These are phyloP conservation scores for Diabrotica balteata DNA, from an alignment of 2,888 invertebrate species.

Conservation along the genomic window DNA sequence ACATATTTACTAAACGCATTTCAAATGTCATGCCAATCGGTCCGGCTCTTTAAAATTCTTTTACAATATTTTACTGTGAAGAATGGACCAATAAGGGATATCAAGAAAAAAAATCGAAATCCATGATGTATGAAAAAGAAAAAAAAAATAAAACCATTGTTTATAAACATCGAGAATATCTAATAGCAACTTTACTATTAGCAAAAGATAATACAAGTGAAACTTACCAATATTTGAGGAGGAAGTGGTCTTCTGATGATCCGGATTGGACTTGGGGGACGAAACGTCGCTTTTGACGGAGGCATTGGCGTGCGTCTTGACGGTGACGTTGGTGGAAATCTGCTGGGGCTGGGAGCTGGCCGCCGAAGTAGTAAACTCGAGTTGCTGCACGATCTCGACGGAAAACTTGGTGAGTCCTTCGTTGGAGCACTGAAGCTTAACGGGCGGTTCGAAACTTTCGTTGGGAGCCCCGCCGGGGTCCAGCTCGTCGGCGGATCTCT, in stretches of 20 bases:
- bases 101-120: too few relatives aligned
- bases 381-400: slow-evolving; percentile 90
- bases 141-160: too few relatives aligned
- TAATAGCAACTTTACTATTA: too few relatives aligned
- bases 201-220: not conserved
- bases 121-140: too few relatives aligned
- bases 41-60: too few relatives aligned
- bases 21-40: too few relatives aligned
- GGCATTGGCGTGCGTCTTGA: slow-evolving; percentile 79
- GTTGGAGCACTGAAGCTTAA: slow-evolving; percentile 67
- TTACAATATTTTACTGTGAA: too few relatives aligned
- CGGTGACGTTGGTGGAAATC: slow-evolving; percentile 91
- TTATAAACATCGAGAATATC: too few relatives aligned
- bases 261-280: slow-evolving; percentile 63
- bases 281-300: slow-evolving; percentile 68
- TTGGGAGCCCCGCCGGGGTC: slow-evolving; percentile 57
- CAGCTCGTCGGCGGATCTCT: slow-evolving; percentile 75
- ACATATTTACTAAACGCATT: too few relatives aligned
- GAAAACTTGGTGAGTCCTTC: slow-evolving; percentile 78
- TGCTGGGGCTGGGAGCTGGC: slow-evolving; percentile 88
- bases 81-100: too few relatives aligned
- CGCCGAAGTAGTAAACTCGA: slow-evolving; percentile 87
- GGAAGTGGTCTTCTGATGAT: slow-evolving; percentile 49
- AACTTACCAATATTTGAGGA: slow-evolving; percentile 53
- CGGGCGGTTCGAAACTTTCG: slow-evolving; percentile 75